Percentiles rank a stretch among this genome's conserved stretches.
phyloP scores from a whole-genome alignment of 2,888 invertebrate genomes.

The Lasius platythorax region DNA sequence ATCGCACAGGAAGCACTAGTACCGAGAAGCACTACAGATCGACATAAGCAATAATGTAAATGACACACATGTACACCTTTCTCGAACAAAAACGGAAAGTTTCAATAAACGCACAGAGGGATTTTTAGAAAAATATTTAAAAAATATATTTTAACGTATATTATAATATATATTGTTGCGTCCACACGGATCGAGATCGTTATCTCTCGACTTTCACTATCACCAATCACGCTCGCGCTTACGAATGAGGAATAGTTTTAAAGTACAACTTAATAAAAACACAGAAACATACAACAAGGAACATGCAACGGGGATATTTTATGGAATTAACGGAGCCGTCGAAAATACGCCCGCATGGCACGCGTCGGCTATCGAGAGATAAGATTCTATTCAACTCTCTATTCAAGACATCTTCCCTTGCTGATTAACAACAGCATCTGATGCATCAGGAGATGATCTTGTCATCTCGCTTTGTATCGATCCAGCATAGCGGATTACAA shows the following conservation, averaged over 20 bases:
- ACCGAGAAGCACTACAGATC: conserved; percentile 1
- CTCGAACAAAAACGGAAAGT: neutral
- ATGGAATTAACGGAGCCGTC: neutral
- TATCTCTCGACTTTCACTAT: neutral
- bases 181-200: neutral
- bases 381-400: neutral
- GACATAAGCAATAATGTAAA: neutral
- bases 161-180: conserved; percentile 5
- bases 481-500: neutral
- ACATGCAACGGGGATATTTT: neutral
- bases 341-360: neutral
- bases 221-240: neutral
- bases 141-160: neutral
- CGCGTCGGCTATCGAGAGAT: neutral
- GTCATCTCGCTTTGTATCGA: neutral
- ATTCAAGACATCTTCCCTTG: neutral
- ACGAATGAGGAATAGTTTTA: neutral
- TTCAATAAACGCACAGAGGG: neutral
- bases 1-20: neutral
- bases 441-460: neutral
- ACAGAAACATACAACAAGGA: neutral
- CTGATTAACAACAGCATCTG: neutral
- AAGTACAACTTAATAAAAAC: neutral
- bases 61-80: neutral
- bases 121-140: neutral